phyloP scores from a whole-genome alignment of 2,888 invertebrate genomes.

The Napeogenes sylphis region DNA sequence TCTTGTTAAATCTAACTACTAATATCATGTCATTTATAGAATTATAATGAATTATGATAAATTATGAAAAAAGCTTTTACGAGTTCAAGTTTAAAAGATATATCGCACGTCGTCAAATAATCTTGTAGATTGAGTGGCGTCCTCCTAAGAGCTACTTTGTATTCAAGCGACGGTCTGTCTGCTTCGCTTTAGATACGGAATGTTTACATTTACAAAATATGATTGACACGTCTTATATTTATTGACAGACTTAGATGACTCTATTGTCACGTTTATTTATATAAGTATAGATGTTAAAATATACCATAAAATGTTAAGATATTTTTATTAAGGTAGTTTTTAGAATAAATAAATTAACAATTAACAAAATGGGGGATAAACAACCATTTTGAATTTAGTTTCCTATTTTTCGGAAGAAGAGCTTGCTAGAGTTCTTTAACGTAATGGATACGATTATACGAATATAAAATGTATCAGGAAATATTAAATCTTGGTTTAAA shows the following conservation, averaged over 20 bases:
- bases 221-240: slow-evolving; percentile 8
- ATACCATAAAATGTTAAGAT: background rate
- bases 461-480: too few relatives aligned
- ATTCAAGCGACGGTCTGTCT: slow-evolving; percentile 24
- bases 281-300: background rate
- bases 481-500: too few relatives aligned
- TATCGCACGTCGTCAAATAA: slow-evolving; percentile 4
- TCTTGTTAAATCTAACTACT: too few relatives aligned
- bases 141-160: slow-evolving; percentile 23
- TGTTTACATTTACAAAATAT: slow-evolving; percentile 18
- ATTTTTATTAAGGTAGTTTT: background rate
- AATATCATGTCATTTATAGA: too few relatives aligned
- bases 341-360: background rate
- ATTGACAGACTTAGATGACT: background rate
- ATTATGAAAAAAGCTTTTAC: background rate
- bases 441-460: too few relatives aligned
- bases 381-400: too few relatives aligned
- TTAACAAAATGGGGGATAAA: too few relatives aligned
- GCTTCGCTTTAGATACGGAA: slow-evolving; percentile 19
- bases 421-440: too few relatives aligned
- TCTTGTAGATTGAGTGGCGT: slow-evolving; percentile 24
- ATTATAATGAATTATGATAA: too few relatives aligned
- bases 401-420: too few relatives aligned
- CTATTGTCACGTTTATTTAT: background rate
- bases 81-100: background rate